These are phyloP conservation scores for Heterodera filipjevi DNA, from an alignment of 2,888 invertebrate species.

Conservation along the genomic window DNA sequence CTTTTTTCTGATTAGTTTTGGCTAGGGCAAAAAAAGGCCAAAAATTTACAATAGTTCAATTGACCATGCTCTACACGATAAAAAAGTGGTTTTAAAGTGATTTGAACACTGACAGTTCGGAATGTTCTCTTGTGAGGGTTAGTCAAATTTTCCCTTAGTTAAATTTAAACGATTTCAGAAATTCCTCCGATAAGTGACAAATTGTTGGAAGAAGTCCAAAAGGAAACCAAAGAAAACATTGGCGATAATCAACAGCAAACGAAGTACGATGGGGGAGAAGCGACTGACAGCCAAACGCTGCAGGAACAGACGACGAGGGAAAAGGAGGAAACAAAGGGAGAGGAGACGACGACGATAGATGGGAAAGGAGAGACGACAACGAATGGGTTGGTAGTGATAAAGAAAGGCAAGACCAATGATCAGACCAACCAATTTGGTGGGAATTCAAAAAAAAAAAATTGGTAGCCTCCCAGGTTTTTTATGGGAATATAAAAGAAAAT, in stretches of 20 bases:
- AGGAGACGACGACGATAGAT: neutral
- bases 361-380: neutral
- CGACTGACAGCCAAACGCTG: neutral
- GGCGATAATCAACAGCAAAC: neutral
- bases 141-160: neutral
- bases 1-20: no score
- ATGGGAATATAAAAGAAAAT: neutral
- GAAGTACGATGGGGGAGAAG: neutral
- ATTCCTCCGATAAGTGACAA: neutral
- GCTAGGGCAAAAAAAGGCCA: slow-evolving; percentile 18
- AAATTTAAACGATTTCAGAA: no score
- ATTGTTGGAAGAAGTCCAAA: neutral
- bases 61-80: no score
- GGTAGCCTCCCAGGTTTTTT: no score
- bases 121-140: no score
- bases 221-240: neutral
- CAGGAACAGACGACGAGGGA: neutral
- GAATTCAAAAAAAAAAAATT: no score
- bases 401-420: neutral
- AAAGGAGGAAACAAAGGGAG: neutral
- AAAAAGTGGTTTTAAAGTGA: no score
- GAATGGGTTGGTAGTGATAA: neutral
- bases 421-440: no score
- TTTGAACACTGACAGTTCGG: no score
- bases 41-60: no score